Base-by-base conservation (phyloP, 2,888 invertebrate species). In the Drosophila multiciliata region DNA sequence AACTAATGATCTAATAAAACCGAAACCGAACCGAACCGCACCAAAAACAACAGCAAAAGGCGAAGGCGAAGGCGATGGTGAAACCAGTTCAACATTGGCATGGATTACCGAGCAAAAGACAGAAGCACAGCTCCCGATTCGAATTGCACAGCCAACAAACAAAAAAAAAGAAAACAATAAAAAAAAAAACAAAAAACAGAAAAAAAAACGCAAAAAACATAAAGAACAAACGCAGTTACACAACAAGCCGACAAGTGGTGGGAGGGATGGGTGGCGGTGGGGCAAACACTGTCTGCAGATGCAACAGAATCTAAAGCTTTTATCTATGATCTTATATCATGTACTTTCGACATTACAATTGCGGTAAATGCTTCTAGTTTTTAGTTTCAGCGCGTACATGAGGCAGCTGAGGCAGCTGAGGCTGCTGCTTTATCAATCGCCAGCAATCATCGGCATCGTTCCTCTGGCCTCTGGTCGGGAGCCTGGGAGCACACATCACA, bases 281-380 rank as follows among this genome's bases (percentile, higher is more conserved):
- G 59, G 59, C 49, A n/a, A 36, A 68, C 74, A 36, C 40, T 63
- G 73, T 75, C 82, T 69, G 50, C 65, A 90, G 90, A 86, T 86
- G 89, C 79, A 78, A 73, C 79, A 80, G 84, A 88, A 86, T 84
- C 86, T 82, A 89, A 86, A 89, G 82, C 83, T 84, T 91, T 92
- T 93, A 93, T 92, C 92, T 91, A 69, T 78, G 90, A 92, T 92
- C 93, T 92, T 91, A 91, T 92, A 92, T 92, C 92, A 87, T 92
- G 93, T 93, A 93, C 87, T 91, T 92, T 91, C 92, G 92, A 93
- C 93, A 92, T 92, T 92, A 92, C 93, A 93, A 92, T 92, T 92
- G 92, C 91, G 92, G 92, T 91, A 92, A 91, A 92, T 92, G 92
- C 92, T 93, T 92, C 92, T 91, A 92, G 93, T 92, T 90, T 92